Percentiles rank a stretch among this genome's conserved stretches.
Evolutionary conservation across 2,888 invertebrate genomes (phyloP).

Genomic region (Noctuana brunneofusca): DNA sequence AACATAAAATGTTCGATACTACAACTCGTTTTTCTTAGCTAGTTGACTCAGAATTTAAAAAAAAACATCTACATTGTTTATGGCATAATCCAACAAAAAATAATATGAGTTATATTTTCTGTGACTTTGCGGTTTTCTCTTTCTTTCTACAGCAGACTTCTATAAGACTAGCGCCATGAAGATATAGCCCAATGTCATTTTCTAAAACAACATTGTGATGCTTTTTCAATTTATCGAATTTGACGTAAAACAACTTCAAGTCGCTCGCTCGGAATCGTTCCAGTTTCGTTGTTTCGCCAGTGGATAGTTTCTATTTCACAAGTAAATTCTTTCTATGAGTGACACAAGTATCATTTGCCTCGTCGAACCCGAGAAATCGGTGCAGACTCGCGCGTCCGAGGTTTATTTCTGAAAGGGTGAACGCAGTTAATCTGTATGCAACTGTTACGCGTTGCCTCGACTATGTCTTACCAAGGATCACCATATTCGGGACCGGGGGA

Average conservation of each 20-base stretch:
- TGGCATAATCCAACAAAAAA: slow-evolving; percentile 44
- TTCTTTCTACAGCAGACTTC: slow-evolving; percentile 40
- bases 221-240: slow-evolving; percentile 65
- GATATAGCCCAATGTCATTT: slow-evolving; percentile 3
- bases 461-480: slow-evolving; percentile 87
- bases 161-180: background rate
- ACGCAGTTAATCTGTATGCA: slow-evolving; percentile 79
- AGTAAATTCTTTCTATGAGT: slow-evolving; percentile 70
- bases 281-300: slow-evolving; percentile 61
- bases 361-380: slow-evolving; percentile 54
- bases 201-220: slow-evolving; percentile 52
- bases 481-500: slow-evolving; percentile 86
- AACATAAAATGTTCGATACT: slow-evolving; percentile 6
- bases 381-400: slow-evolving; percentile 54
- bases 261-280: slow-evolving; percentile 49
- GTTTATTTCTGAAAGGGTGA: slow-evolving; percentile 69
- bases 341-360: slow-evolving; percentile 60
- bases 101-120: slow-evolving; percentile 24
- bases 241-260: slow-evolving; percentile 67
- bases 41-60: slow-evolving; percentile 1
- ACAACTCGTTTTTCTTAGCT: background rate
- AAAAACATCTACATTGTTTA: slow-evolving; percentile 46
- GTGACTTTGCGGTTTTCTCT: slow-evolving; percentile 46
- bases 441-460: slow-evolving; percentile 80
- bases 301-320: slow-evolving; percentile 52